These are phyloP conservation scores for Epinephelus lanceolatus DNA, from an alignment of 2,113 vertebrate genomes.

Conservation along the genomic window DNA sequence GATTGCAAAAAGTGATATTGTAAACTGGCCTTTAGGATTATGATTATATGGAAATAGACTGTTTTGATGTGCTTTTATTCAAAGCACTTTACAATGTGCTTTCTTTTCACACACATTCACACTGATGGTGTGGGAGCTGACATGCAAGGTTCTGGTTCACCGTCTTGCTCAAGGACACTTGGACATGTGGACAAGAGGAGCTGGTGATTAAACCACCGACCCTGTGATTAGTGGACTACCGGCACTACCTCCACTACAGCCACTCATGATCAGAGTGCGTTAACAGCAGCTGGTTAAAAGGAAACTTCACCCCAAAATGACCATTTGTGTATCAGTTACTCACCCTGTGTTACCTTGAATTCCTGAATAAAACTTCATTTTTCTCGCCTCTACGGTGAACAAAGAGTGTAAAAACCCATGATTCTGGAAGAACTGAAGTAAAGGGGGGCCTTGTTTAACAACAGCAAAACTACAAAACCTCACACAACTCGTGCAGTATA, in stretches of 20 bases:
- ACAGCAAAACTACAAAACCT: no score
- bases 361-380: no score
- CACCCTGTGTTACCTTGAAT: no score
- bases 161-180: not conserved
- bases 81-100: not conserved
- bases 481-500: no score
- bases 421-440: no score
- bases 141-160: not conserved
- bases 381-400: no score
- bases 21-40: not conserved
- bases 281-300: not conserved
- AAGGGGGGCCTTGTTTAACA: no score
- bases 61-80: not conserved
- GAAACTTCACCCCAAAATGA: no score
- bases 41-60: not conserved
- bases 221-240: not conserved
- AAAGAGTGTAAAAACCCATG: no score
- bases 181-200: not conserved
- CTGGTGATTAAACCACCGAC: conserved; percentile 15
- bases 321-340: no score
- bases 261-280: not conserved
- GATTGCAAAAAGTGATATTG: not conserved
- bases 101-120: not conserved
- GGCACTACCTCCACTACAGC: not conserved
- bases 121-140: not conserved